A percentile compares a stretch with the other conserved stretches of the same genome.
phyloP scores from a whole-genome alignment of 2,113 vertebrate genomes.

The Oophaga pumilio region DNA sequence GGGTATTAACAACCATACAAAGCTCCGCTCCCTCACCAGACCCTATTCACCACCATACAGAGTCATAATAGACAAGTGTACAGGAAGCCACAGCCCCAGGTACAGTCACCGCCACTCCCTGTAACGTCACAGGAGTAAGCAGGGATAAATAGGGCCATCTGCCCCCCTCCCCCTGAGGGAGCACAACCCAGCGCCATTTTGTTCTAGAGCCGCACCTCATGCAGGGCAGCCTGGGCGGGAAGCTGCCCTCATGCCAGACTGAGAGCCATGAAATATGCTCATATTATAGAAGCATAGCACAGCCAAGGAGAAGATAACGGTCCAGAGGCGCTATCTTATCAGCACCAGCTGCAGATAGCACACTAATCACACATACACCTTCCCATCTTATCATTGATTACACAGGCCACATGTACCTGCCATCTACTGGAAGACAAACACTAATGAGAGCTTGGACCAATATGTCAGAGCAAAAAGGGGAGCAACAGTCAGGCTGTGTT shows the following conservation, averaged over 20 bases:
- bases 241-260: background rate
- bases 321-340: background rate
- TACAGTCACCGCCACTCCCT: background rate
- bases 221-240: background rate
- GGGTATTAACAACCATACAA: too few species aligned
- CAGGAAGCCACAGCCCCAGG: background rate
- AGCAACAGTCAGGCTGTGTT: too few species aligned
- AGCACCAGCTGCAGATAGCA: background rate
- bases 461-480: too few species aligned
- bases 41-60: too few species aligned
- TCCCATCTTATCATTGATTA: background rate
- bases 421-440: too few species aligned
- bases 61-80: background rate
- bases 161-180: constrained; percentile 20
- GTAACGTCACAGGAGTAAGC: constrained; percentile 20
- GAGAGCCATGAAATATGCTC: too few species aligned
- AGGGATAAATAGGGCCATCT: background rate
- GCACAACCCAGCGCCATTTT: constrained; percentile 48
- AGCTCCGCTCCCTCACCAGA: too few species aligned
- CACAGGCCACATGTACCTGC: background rate
- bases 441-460: too few species aligned
- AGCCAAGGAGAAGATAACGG: background rate
- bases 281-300: too few species aligned
- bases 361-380: background rate
- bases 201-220: constrained; percentile 34